Base-by-base conservation (phyloP, 2,113 vertebrate genomes). In the Melanostigma gelatinosum region DNA sequence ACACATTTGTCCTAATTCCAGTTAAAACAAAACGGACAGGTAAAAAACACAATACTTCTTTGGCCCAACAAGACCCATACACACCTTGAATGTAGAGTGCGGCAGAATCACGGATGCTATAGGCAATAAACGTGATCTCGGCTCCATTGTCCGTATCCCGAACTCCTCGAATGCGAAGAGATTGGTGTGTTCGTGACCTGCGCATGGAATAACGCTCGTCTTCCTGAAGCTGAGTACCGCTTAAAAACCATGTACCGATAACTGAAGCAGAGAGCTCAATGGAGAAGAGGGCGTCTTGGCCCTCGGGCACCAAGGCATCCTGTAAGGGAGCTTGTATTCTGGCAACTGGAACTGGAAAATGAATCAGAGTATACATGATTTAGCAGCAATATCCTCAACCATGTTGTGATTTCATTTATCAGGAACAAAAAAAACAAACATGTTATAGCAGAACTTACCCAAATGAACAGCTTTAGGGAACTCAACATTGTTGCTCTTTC, bases 61-160 rank as follows among this genome's bases (percentile, higher is more conserved):
- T 2, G 1, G n/a, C 6, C 0, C 9, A 50, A 3, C 1, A 52
- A 57, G 34, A 79, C n/a, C 32, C 15, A 6, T 46, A 64, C 77
- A 61, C 85, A 99, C 98, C 97, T 96, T 97, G 96, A 77, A 99
- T 97, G 0, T 95, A 95, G n/a, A 99, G 88, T 0, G 90, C 94
- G 0, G 98, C 98, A 0, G 96, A 97, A 89, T 98, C 96, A 44
- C 89, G 90, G 79, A 99, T 95, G 0, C 93, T 90, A 0, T 96
- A 94, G 0, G 97, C 96, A 86, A 96, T 93, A 4, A 99, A 99
- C 50, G 95, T 96, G 7, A 99, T 95, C 85, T 96, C 95, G 2
- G 95, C 90, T 42, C 96, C 96, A 0, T 93, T 97, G 77, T 99
- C 96, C 8, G 81, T 89, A 57, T 96, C 94, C n/a, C 52, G 92